These are phyloP conservation scores for Trematomus bernacchii DNA, from an alignment of 2,797 vertebrate genomes.

Conservation along the genomic window DNA sequence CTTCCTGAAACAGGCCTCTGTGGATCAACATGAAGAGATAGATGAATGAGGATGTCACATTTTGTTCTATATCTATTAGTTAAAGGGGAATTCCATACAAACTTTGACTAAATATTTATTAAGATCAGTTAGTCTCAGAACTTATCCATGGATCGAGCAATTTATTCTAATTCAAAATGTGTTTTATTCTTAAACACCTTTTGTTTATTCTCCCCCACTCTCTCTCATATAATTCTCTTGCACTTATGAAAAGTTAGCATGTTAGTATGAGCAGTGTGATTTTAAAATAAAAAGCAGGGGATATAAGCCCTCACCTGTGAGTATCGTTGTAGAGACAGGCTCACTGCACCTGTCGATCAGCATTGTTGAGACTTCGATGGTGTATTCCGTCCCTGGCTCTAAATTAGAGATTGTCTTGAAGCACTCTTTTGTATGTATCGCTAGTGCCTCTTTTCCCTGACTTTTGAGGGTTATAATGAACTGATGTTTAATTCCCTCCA, in stretches of 20 bases:
- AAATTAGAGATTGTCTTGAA: constrained; percentile 31
- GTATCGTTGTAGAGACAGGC: neutral
- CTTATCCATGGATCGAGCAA: too few species aligned
- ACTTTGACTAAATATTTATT: neutral
- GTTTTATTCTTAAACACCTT: too few species aligned
- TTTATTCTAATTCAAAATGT: too few species aligned
- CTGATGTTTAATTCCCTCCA: constrained; percentile 34
- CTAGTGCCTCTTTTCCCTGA: neutral
- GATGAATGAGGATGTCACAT: neutral
- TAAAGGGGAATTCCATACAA: neutral
- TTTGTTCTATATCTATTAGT: neutral
- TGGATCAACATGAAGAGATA: constrained; percentile 24
- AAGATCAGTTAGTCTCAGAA: neutral
- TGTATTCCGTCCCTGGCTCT: constrained; percentile 44
- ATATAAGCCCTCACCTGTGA: constrained; percentile 43
- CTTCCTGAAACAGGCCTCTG: constrained; percentile 55
- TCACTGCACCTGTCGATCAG: constrained; percentile 28
- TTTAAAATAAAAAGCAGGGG: neutral
- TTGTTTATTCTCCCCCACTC: too few species aligned
- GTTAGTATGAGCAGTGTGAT: too few species aligned
- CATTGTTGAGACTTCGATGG: constrained; percentile 33
- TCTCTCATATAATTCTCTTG: too few species aligned
- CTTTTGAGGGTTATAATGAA: constrained; percentile 28
- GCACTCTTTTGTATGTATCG: constrained; percentile 15
- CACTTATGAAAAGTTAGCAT: too few species aligned